Evolutionary conservation across 2,797 vertebrate species (phyloP).

Genomic region (Linurgus olivaceus): DNA sequence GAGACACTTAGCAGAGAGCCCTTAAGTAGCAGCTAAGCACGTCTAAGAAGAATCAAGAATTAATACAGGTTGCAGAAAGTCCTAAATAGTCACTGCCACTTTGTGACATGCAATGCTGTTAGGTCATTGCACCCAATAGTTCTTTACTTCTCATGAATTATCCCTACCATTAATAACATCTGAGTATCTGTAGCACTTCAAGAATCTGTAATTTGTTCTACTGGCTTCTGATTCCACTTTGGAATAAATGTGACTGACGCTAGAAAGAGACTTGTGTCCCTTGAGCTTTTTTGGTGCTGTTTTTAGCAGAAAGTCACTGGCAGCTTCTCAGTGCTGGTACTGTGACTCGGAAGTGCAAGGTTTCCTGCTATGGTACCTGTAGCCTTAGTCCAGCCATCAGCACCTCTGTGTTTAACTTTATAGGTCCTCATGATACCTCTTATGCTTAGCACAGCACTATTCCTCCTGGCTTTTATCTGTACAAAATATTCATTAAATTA

Average conservation of each 20-base stretch:
- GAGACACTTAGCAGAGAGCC: not conserved
- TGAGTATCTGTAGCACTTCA: not conserved
- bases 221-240: not conserved
- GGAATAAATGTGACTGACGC: not conserved
- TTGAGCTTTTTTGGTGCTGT: not conserved
- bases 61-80: not conserved
- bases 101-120: not conserved
- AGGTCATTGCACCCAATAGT: not conserved
- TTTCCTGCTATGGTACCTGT: not conserved
- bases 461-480: not conserved
- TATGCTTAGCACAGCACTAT: not conserved
- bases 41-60: not conserved
- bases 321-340: not conserved
- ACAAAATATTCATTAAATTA: not conserved
- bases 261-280: not conserved
- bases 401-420: not conserved
- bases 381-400: not conserved
- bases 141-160: not conserved
- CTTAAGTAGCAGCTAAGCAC: conserved; percentile 7
- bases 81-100: not conserved
- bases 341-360: fast-evolving
- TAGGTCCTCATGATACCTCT: not conserved
- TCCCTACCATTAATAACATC: not conserved
- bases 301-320: not conserved
- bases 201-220: not conserved